These are phyloP conservation scores for Anhinga anhinga DNA, from an alignment of 2,113 vertebrate species.

Conservation along the genomic window DNA sequence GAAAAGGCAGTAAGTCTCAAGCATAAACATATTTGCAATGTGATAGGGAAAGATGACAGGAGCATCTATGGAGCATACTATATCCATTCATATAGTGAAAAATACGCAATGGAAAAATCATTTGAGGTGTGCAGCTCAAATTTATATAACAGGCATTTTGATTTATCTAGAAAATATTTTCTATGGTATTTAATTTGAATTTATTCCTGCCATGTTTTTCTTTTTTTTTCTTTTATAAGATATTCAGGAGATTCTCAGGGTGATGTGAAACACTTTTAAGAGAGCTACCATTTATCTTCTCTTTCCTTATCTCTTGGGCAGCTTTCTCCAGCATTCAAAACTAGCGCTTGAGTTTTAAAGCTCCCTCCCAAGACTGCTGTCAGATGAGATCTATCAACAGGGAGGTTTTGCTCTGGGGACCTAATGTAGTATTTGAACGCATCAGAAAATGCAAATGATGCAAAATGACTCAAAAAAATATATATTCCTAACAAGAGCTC, in stretches of 20 bases:
- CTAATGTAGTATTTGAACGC: neutral
- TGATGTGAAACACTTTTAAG: neutral
- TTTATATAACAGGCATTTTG: neutral
- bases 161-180: neutral
- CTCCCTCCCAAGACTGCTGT: neutral
- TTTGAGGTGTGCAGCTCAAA: neutral
- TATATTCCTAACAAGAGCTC: neutral
- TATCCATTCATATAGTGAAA: constrained; percentile 30
- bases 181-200: neutral
- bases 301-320: constrained; percentile 18
- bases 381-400: neutral
- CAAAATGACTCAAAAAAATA: neutral
- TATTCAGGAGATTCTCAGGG: neutral
- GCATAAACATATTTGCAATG: constrained; percentile 28
- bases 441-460: constrained; percentile 4
- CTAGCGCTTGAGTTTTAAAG: neutral
- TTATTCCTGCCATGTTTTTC: neutral
- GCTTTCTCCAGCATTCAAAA: neutral
- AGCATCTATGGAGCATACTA: constrained; percentile 22
- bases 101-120: constrained; percentile 33
- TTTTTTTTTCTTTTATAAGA: neutral
- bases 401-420: constrained; percentile 21
- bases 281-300: neutral
- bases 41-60: constrained; percentile 14
- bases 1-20: constrained; percentile 25